Evolutionary conservation across 2,888 invertebrate species (phyloP).

Genomic region (Rhagonycha fulva): DNA sequence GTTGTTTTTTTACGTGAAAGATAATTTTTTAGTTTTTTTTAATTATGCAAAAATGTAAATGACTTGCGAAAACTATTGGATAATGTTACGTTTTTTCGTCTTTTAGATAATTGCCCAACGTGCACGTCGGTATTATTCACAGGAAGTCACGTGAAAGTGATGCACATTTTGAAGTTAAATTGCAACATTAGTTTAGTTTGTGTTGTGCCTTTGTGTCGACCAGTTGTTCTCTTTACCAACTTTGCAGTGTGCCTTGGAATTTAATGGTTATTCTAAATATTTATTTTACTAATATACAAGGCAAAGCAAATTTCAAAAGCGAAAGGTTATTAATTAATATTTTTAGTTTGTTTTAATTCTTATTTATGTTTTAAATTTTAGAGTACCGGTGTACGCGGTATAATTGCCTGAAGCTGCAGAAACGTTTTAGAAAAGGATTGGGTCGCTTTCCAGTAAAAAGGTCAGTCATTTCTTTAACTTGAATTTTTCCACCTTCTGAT

Average conservation of each 20-base stretch:
- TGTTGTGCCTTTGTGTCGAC: too few species aligned
- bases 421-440: background rate
- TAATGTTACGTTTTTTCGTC: too few species aligned
- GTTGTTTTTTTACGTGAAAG: too few species aligned
- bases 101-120: too few species aligned
- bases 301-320: background rate
- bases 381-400: background rate
- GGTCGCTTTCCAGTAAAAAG: background rate
- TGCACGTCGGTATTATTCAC: too few species aligned
- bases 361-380: background rate
- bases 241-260: background rate
- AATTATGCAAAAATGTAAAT: too few species aligned
- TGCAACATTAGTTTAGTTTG: too few species aligned
- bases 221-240: too few species aligned
- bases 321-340: background rate
- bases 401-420: background rate
- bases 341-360: background rate
- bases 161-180: too few species aligned
- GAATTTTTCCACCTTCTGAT: background rate
- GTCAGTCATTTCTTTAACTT: background rate
- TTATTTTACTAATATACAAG: background rate
- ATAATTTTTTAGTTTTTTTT: too few species aligned
- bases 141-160: too few species aligned
- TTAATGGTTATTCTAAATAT: background rate
- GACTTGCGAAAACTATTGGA: too few species aligned